A percentile compares a stretch with the other conserved stretches of the same genome.
These are phyloP conservation scores for Edolisoma coerulescens DNA, from an alignment of 2,113 vertebrate genomes.

Conservation along the genomic window DNA sequence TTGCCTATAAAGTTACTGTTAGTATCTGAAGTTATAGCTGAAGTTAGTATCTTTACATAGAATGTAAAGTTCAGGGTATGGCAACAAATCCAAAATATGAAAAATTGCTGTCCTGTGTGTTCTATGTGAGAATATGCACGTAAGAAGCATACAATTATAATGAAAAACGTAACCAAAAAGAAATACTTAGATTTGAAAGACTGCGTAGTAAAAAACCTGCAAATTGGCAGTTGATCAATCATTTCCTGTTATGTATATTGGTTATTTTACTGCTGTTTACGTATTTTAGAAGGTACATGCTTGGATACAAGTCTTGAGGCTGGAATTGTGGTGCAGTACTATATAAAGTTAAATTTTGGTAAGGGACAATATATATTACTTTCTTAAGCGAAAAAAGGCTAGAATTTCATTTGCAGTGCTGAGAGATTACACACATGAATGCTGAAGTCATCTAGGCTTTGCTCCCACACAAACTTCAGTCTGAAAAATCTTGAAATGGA, in stretches of 20 bases:
- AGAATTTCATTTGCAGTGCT: background rate
- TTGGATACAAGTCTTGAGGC: background rate
- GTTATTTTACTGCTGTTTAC: background rate
- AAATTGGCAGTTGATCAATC: background rate
- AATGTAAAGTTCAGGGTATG: background rate
- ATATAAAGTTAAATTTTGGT: background rate
- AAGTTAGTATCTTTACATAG: background rate
- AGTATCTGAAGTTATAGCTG: background rate
- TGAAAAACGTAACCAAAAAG: background rate
- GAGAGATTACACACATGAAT: background rate
- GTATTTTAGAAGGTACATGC: background rate
- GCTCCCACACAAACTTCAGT: background rate
- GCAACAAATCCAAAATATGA: background rate
- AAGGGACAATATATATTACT: background rate
- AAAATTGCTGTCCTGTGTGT: background rate
- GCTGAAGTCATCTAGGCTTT: conserved; percentile 4
- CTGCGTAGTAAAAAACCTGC: background rate
- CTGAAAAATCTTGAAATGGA: background rate
- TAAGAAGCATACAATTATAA: background rate
- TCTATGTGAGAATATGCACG: background rate
- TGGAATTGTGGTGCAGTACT: background rate
- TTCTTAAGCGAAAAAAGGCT: background rate
- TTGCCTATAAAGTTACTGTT: background rate
- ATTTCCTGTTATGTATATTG: background rate
- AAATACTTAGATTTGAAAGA: background rate